Base-by-base conservation (phyloP, 1,140 invertebrate species). In the Colletes latitarsis region DNA sequence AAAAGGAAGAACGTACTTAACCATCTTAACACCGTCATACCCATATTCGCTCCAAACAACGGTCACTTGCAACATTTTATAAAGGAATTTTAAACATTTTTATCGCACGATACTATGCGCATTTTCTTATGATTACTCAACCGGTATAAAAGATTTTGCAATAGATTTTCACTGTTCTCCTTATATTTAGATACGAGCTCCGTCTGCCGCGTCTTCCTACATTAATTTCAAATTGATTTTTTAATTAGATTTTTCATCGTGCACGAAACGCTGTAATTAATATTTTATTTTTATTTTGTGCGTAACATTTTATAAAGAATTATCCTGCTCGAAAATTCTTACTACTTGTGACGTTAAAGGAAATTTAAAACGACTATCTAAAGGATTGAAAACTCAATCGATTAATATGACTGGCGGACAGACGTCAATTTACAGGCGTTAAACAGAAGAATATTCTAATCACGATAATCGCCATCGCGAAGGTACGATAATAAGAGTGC, bases 1-100 rank as follows among this genome's bases (percentile, higher is more conserved):
- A 69, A 68, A 5, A 19, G 49, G 5, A 68, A 68, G 17, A 57
- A 76, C 30, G 82, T 84, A 81, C 83, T 81, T 84, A 84, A 85
- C 81, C 49, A 74, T 71, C 57, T 21, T 69, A 49, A 46, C 64
- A 83, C 49, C 15, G 57, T 60, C 49, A 60, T 60, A 60, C 70
- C 21, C 39, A 17, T 4, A 17, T 55, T 5, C 43, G 58, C 30
- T 79, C 0, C 46, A 8, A 62, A 39, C 10, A n/a, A n/a, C 21
- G 30, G 14, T 41, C 30, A 21, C 14, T 63, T 17, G 62, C n/a
- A 52, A 41, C 6, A 57, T 0, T 57, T 57, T 9, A 12, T 4
- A 15, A 2, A 15, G 41, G 0, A 1, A 43, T 41, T 21, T 39
- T 39, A 17, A 10, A 46, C 10, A 46, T 62, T n/a, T 74, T 19